These are phyloP conservation scores for Triops cancriformis DNA, from an alignment of 1,140 invertebrate species.

Conservation along the genomic window DNA sequence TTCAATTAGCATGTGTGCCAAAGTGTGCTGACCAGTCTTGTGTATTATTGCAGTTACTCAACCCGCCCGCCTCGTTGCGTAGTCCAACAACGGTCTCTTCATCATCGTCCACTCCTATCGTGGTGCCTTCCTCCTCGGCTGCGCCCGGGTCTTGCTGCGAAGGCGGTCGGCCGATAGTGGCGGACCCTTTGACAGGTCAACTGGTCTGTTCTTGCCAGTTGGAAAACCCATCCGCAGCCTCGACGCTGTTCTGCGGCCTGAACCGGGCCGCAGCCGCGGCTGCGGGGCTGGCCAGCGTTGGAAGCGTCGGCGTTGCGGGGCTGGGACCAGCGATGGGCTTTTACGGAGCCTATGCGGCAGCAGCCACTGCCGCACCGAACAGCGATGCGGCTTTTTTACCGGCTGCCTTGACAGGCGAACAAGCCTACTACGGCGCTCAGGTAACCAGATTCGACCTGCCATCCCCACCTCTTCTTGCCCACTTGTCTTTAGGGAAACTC, in stretches of 20 bases:
- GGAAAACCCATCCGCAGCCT: constrained; percentile 39
- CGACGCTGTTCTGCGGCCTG: constrained; percentile 24
- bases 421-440: neutral
- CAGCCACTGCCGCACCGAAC: neutral
- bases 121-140: constrained; percentile 6
- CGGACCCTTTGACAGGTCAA: constrained; percentile 83
- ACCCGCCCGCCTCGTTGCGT: neutral
- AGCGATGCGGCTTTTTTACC: neutral
- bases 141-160: constrained; percentile 64
- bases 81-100: constrained; percentile 1
- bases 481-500: too few species aligned
- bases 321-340: neutral
- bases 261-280: constrained; percentile 61
- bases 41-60: neutral
- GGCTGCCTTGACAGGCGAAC: neutral
- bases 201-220: constrained; percentile 85
- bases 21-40: neutral
- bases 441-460: neutral
- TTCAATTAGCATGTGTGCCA: neutral
- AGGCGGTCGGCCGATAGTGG: constrained; percentile 80
- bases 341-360: neutral
- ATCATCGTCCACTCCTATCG: constrained; percentile 1
- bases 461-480: too few species aligned
- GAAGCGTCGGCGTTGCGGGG: constrained; percentile 14
- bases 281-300: constrained; percentile 42